These are phyloP conservation scores for Larimichthys polyactis DNA, from an alignment of 2,113 vertebrate genomes.

Conservation along the genomic window DNA sequence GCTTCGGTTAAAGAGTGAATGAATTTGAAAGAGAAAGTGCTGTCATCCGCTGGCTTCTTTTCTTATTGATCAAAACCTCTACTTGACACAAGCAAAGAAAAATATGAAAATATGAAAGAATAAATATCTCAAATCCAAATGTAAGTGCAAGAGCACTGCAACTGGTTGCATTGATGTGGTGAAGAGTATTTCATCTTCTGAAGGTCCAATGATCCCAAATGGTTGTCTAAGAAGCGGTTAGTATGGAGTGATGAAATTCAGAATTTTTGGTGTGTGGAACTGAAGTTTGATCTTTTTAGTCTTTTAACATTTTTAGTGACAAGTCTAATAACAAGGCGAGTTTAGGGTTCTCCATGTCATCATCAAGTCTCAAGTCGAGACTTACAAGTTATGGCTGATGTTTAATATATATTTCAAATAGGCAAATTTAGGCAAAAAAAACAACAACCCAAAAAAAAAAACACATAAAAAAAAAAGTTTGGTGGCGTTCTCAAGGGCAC, in stretches of 20 bases:
- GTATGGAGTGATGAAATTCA: conserved; percentile 22
- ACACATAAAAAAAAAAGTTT: too few species aligned
- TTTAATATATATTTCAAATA: background rate
- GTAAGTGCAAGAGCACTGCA: conserved; percentile 21
- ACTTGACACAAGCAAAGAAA: conserved; percentile 35
- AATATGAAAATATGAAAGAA: conserved; percentile 44
- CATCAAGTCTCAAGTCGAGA: background rate
- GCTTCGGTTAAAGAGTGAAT: conserved; percentile 35
- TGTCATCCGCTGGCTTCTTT: conserved; percentile 15
- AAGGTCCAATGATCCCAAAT: conserved; percentile 20
- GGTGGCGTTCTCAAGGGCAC: too few species aligned
- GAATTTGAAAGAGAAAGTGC: conserved; percentile 24
- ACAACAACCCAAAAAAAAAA: background rate
- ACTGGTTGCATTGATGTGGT: conserved; percentile 1
- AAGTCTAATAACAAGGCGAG: background rate
- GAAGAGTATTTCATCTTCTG: conserved; percentile 1
- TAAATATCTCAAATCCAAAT: conserved; percentile 5
- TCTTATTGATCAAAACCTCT: conserved; percentile 66
- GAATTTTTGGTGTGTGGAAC: background rate
- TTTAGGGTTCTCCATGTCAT: background rate
- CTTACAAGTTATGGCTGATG: background rate
- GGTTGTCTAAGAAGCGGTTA: conserved; percentile 12
- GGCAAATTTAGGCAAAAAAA: background rate
- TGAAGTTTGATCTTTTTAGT: background rate
- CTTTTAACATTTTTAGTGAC: background rate